Evolutionary conservation across 2,113 vertebrate genomes (phyloP).

Genomic region (Eptesicus fuscus): DNA sequence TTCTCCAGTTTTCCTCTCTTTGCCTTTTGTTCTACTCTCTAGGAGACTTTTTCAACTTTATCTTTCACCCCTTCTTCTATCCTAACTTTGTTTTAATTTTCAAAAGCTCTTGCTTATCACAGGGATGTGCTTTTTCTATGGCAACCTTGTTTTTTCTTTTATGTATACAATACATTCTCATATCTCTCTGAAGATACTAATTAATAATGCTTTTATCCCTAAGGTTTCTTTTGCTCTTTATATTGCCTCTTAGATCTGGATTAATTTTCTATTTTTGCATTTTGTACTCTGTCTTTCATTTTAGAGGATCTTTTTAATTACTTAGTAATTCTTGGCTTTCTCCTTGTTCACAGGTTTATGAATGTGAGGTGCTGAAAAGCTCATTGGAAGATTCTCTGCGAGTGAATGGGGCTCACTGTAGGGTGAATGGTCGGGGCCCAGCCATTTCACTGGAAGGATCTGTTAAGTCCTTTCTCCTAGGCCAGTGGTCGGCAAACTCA

Average conservation of each 20-base stretch:
- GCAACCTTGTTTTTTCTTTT: background rate
- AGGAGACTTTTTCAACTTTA: background rate
- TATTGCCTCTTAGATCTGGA: background rate
- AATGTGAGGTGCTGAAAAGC: background rate
- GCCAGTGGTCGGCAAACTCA: background rate
- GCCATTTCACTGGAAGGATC: background rate
- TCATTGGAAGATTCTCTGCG: background rate
- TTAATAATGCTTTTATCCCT: background rate
- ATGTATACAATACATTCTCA: background rate
- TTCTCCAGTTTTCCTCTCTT: background rate
- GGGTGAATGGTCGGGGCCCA: background rate
- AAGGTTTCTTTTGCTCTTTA: background rate
- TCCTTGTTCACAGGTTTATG: background rate
- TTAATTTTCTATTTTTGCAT: conserved; percentile 8
- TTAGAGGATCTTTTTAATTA: background rate
- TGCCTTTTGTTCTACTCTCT: background rate
- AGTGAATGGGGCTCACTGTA: background rate
- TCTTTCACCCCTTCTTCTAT: background rate
- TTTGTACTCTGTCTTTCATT: conserved; percentile 15
- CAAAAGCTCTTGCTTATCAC: background rate
- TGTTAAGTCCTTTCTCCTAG: background rate
- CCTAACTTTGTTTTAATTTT: conserved; percentile 3
- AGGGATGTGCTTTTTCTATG: background rate
- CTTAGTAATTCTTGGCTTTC: background rate
- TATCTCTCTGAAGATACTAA: background rate